phyloP scores from a whole-genome alignment of 1,140 invertebrate species.

The Lordiphosa mommai region DNA sequence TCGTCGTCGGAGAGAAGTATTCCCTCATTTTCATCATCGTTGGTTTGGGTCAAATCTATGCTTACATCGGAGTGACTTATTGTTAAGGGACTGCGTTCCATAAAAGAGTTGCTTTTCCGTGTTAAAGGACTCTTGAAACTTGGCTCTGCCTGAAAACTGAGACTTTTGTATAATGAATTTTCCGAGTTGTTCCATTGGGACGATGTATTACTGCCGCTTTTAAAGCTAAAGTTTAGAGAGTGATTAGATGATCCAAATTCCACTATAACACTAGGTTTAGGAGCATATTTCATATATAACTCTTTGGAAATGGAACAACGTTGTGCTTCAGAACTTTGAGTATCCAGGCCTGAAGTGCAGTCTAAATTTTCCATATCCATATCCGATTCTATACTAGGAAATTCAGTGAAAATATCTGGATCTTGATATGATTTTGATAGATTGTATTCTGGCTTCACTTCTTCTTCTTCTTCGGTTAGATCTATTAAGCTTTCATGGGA shows the following conservation, averaged over 20 bases:
- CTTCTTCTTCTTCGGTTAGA: no score
- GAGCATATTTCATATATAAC: constrained; percentile 20
- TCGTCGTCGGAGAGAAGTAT: constrained; percentile 72
- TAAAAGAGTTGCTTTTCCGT: constrained; percentile 12
- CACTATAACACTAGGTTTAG: no score
- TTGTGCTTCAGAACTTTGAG: neutral
- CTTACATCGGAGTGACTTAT: constrained; percentile 29
- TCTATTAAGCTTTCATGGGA: no score
- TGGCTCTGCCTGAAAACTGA: constrained; percentile 30
- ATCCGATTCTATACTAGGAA: constrained; percentile 14
- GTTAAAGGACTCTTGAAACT: constrained; percentile 44
- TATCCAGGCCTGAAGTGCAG: neutral
- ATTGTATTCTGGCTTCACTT: neutral
- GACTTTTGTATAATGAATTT: constrained; percentile 16
- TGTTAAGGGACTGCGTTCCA: neutral
- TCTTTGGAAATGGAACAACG: neutral
- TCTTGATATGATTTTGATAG: neutral
- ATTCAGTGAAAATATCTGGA: neutral
- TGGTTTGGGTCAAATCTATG: constrained; percentile 54
- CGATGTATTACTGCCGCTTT: constrained; percentile 10
- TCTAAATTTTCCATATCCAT: constrained; percentile 11
- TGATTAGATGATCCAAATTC: neutral
- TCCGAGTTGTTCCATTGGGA: constrained; percentile 21
- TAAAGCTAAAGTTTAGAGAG: neutral
- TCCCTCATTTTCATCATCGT: constrained; percentile 30